Evolutionary conservation across 2,888 invertebrate species (phyloP).

Genomic region (Acanthoscelides obtectus): DNA sequence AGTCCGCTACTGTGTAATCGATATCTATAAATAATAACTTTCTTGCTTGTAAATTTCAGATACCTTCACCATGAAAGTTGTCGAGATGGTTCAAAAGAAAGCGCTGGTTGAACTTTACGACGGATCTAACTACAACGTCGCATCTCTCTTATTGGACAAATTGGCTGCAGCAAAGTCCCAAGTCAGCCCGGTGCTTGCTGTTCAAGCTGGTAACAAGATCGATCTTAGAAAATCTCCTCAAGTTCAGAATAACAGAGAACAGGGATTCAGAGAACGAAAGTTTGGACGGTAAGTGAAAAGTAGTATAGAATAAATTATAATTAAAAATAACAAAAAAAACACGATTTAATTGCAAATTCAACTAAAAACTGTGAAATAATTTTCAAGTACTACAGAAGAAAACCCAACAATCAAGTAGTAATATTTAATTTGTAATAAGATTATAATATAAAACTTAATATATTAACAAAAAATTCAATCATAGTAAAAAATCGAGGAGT

Average conservation of each 20-base stretch:
- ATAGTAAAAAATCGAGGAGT: no score
- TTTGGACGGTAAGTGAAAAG: constrained; percentile 19
- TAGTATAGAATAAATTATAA: neutral
- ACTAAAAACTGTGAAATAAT: no score
- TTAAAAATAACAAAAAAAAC: no score
- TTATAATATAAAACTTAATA: no score
- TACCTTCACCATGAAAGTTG: constrained; percentile 51
- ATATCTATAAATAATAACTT: no score
- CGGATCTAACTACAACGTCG: constrained; percentile 44
- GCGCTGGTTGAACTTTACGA: constrained; percentile 62
- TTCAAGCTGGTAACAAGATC: constrained; percentile 41
- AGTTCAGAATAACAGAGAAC: neutral
- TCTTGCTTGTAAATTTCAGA: neutral
- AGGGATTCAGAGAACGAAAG: constrained; percentile 11
- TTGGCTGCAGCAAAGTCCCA: constrained; percentile 40
- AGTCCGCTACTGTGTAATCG: no score
- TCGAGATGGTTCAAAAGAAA: constrained; percentile 52
- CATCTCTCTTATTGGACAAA: constrained; percentile 41
- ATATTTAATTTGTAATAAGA: no score
- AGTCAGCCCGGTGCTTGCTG: constrained; percentile 35
- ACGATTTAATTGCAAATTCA: neutral
- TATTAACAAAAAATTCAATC: no score
- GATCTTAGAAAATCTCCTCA: constrained; percentile 33
- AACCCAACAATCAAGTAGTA: no score
- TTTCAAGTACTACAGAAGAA: no score